Evolutionary conservation across 2,113 vertebrate species (phyloP), one percentile per base, ranked within the genome.

Genomic region (Phodopus roborovskii): DNA sequence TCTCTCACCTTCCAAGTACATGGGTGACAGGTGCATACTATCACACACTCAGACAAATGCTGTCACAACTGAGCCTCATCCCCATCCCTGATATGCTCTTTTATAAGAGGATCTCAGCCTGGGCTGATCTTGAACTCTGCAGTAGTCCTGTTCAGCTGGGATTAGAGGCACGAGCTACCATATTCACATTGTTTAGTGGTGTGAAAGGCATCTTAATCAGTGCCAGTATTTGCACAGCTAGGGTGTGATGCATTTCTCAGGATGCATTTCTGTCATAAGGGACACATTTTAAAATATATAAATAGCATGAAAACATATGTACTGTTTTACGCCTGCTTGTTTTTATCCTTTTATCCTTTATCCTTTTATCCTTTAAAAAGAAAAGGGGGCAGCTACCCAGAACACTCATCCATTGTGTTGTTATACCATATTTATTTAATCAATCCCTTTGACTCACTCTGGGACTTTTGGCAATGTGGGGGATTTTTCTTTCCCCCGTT

Each of bases 311-410:
- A 88, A 88, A 70, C 36, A 17, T 70, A 71, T 50, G 60, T 70
- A 20, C 71, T 20, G 28, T 84, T 95, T 81, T 70, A 11, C 33
- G 90, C 71, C 68, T 91, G 86, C 58, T 94, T 90, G 64, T 56
- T 68, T 94, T 89, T 73, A 56, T 53, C 7, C 36, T 96, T 94
- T 93, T 60, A 56, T 83, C 70, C 20, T 95, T 92, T 28, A 39
- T 53, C 7, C 36, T 96, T 94, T 93, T 60, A 56, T 83, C 70
- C 20, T 95, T 92, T 28, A 39, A 75, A 64, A 82, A 85, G 56
- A 56, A 60, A 58, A 58, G 0, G 22, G 82, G 81, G 42, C 45
- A 64, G 60, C 26, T 36, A 28, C 20, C 58, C 53, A 56, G 26
- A 82, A 12, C 50, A n/a, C 16, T 30, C 45, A n/a, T 15, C 64